Percentiles rank a stretch among this genome's conserved stretches.
Conservation (phyloP, 2,797 vertebrate species). For the Threskiornis aethiopicus region DNA sequence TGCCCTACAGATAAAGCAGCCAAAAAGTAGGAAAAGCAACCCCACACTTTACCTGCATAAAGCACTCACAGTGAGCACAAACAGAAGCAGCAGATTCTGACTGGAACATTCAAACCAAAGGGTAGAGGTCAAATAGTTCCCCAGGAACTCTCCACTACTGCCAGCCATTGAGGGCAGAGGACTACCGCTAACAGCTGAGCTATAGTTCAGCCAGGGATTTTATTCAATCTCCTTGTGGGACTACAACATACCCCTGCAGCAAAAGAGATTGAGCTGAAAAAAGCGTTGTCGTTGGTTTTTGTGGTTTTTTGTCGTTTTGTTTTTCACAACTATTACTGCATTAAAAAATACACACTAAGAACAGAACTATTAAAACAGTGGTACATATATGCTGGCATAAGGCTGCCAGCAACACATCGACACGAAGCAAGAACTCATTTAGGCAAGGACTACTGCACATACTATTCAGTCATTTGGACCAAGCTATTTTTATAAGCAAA, state of each 20-base stretch:
- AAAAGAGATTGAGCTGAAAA: conserved; percentile 69
- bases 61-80: conserved; percentile 68
- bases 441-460: neutral
- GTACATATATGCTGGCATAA: neutral
- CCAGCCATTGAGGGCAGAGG: conserved; percentile 64
- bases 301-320: neutral
- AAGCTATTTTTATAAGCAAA: neutral
- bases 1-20: conserved; percentile 51
- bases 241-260: conserved; percentile 67
- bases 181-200: conserved; percentile 68
- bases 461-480: conserved; percentile 18
- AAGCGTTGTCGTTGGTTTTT: neutral
- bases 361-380: neutral
- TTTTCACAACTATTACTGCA: conserved; percentile 28
- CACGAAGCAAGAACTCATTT: neutral
- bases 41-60: conserved; percentile 66
- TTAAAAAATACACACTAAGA: conserved; percentile 25
- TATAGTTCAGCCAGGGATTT: conserved; percentile 64
- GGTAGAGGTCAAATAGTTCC: conserved; percentile 61
- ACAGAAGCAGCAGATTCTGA: conserved; percentile 68
- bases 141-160: conserved; percentile 66
- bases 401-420: neutral
- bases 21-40: conserved; percentile 60
- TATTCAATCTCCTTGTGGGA: conserved; percentile 65
- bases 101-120: conserved; percentile 65